Evolutionary conservation across 1,140 invertebrate species (phyloP).

Genomic region (Caenorhabditis brenneri): DNA sequence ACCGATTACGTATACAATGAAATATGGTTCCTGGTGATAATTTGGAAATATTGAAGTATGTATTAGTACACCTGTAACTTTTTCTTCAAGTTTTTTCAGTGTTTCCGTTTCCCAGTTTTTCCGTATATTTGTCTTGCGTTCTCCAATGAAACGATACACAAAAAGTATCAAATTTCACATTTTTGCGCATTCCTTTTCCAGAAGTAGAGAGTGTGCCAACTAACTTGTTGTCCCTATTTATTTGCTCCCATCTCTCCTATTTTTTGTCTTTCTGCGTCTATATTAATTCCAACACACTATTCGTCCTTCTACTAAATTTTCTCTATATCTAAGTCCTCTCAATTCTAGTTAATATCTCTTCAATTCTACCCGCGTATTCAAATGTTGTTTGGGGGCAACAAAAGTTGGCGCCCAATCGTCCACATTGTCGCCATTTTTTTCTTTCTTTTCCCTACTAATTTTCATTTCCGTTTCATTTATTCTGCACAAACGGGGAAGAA

Average conservation of each 20-base stretch:
- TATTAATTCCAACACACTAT: background rate
- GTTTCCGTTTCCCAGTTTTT: too few species aligned
- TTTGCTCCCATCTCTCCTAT: too few species aligned
- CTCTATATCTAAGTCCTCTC: background rate
- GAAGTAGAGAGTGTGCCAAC: slow-evolving; percentile 14
- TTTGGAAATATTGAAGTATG: too few species aligned
- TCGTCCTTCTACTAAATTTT: background rate
- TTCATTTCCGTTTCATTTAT: background rate
- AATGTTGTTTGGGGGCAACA: slow-evolving; percentile 11
- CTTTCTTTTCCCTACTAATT: background rate
- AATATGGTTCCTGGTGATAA: too few species aligned
- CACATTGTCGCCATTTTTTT: background rate
- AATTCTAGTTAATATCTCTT: background rate
- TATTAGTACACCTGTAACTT: too few species aligned
- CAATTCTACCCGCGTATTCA: slow-evolving; percentile 35
- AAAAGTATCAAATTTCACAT: background rate
- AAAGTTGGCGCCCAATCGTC: slow-evolving; percentile 17
- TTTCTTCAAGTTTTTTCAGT: too few species aligned
- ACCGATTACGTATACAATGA: too few species aligned
- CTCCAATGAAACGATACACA: background rate
- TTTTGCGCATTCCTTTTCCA: slow-evolving; percentile 36
- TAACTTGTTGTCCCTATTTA: slow-evolving; percentile 36
- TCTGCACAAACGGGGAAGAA: too few species aligned
- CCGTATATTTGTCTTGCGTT: background rate
- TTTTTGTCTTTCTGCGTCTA: background rate